Conservation (phyloP, 2,797 vertebrate genomes). For the Pelodytes ibericus region DNA sequence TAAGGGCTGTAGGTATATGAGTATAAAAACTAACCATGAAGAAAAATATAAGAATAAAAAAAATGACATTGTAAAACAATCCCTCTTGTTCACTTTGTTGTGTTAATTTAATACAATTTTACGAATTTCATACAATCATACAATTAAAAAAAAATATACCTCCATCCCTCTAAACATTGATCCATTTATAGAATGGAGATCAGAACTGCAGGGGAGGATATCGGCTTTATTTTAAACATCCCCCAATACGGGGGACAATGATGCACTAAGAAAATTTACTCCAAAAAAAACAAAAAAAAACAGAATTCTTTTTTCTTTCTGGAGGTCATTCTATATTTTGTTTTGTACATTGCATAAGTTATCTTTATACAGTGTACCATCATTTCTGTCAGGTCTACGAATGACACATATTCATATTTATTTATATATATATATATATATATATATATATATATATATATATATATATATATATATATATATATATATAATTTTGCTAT, state of each 20-base stretch:
- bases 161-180: neutral
- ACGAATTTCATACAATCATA: neutral
- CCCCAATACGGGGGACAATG: neutral
- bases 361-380: neutral
- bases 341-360: neutral
- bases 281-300: neutral
- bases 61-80: neutral
- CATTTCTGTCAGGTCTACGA: no score
- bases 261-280: neutral
- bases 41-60: slow-evolving; percentile 11
- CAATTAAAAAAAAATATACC: neutral
- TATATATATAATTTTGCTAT: neutral
- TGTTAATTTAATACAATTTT: neutral
- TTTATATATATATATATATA: no score
- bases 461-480: no score
- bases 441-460: neutral
- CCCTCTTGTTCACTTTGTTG: neutral
- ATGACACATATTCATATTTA: no score
- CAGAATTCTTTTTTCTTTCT: no score
- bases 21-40: slow-evolving; percentile 6
- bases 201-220: neutral
- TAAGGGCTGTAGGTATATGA: slow-evolving; percentile 23
- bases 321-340: neutral
- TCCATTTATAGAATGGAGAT: neutral
- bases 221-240: neutral